Evolutionary conservation across 35 echinoderm and acorn worm species (phyloP).

Genomic region (Diadema setosum): DNA sequence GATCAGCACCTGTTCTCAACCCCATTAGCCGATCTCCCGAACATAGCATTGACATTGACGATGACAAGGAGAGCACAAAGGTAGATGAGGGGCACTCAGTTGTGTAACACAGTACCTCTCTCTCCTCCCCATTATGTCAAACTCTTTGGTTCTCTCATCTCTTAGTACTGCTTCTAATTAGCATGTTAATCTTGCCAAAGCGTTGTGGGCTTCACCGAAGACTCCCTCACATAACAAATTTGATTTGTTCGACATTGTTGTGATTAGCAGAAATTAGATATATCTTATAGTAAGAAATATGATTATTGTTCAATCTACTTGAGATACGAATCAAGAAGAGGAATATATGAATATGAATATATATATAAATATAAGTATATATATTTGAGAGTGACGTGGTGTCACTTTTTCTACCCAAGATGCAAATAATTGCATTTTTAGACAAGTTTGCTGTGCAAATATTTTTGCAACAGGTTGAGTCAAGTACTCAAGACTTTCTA

Average conservation of each 20-base stretch:
- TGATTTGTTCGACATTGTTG: too few species aligned
- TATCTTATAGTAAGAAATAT: too few species aligned
- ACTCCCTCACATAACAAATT: too few species aligned
- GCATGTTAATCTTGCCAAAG: constrained; percentile 2
- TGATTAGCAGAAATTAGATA: too few species aligned
- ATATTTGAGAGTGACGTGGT: constrained; percentile 2
- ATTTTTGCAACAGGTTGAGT: neutral
- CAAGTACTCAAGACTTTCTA: too few species aligned
- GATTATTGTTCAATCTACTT: too few species aligned
- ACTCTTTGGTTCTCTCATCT: neutral
- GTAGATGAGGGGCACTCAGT: neutral
- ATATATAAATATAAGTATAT: neutral
- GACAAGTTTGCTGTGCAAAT: constrained; percentile 5
- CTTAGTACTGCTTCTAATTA: neutral
- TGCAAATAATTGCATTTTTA: neutral
- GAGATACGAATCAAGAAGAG: too few species aligned
- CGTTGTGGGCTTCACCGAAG: neutral
- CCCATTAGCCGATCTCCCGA: neutral
- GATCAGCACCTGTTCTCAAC: constrained; percentile 26
- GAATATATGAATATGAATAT: too few species aligned
- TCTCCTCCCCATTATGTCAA: neutral
- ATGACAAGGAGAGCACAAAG: neutral
- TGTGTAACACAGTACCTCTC: neutral
- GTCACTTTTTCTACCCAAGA: neutral
- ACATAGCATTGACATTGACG: constrained; percentile 20